phyloP scores from a whole-genome alignment of 2,797 vertebrate genomes.

The Psittacula echo region DNA sequence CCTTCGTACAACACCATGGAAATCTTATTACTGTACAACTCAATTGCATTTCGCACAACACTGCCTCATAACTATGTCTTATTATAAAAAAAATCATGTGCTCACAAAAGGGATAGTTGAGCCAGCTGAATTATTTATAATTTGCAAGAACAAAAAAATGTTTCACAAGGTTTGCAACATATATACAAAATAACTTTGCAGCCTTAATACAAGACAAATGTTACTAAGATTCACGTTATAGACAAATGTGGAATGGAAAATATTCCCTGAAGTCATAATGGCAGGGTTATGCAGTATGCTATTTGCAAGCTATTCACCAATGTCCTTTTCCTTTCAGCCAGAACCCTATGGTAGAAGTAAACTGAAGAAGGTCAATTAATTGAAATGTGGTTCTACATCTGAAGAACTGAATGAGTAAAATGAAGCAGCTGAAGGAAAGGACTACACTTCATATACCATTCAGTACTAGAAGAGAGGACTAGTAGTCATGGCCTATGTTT shows the following conservation, averaged over 20 bases:
- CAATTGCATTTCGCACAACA: slow-evolving; percentile 74
- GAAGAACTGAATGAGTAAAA: neutral
- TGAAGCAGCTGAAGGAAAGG: neutral
- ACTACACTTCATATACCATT: neutral
- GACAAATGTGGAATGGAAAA: slow-evolving; percentile 58
- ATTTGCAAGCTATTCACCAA: slow-evolving; percentile 58
- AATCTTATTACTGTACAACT: slow-evolving; percentile 85
- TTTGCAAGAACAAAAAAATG: slow-evolving; percentile 25
- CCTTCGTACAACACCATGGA: slow-evolving; percentile 84
- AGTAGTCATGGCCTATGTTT: neutral
- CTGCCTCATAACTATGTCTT: slow-evolving; percentile 80
- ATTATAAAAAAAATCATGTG: slow-evolving; percentile 32
- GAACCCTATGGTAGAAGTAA: slow-evolving; percentile 32
- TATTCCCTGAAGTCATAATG: slow-evolving; percentile 59
- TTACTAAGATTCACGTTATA: slow-evolving; percentile 33
- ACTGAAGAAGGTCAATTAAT: slow-evolving; percentile 37
- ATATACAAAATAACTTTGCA: neutral
- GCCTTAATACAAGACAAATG: slow-evolving; percentile 47
- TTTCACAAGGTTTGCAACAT: slow-evolving; percentile 50
- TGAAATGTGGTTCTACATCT: neutral
- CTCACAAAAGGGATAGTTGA: slow-evolving; percentile 75
- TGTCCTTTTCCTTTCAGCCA: slow-evolving; percentile 18
- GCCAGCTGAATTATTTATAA: slow-evolving; percentile 47
- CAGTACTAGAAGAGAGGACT: neutral
- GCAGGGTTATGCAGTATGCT: slow-evolving; percentile 31